A percentile compares a stretch with the other conserved stretches of the same genome.
phyloP scores from a whole-genome alignment of 1,140 invertebrate species.

The Zaprionus davidi region DNA sequence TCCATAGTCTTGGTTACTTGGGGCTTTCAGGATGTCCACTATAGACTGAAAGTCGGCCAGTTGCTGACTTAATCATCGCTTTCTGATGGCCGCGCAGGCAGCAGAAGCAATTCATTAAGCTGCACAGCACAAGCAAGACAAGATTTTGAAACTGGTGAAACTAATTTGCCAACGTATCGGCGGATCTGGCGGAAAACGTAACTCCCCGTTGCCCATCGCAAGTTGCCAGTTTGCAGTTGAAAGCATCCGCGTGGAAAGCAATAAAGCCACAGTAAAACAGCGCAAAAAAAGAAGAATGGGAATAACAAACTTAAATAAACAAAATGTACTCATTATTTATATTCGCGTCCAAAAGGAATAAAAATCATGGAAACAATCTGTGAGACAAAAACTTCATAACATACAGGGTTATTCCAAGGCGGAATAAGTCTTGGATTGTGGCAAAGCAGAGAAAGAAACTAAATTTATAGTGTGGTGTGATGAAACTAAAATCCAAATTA shows the following conservation, averaged over 20 bases:
- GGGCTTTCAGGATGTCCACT: not conserved
- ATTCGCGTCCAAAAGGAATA: slow-evolving; percentile 63
- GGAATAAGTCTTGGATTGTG: not conserved
- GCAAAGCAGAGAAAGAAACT: not conserved
- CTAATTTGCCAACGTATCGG: slow-evolving; percentile 74
- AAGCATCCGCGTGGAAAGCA: slow-evolving; percentile 77
- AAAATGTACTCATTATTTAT: slow-evolving; percentile 82
- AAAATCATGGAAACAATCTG: slow-evolving; percentile 65
- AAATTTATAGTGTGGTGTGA: too few species aligned
- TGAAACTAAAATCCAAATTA: not conserved
- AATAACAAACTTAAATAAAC: slow-evolving; percentile 80
- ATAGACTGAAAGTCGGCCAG: slow-evolving; percentile 28
- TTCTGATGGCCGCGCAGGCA: slow-evolving; percentile 47
- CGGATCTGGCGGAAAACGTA: slow-evolving; percentile 39
- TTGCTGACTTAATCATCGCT: slow-evolving; percentile 73
- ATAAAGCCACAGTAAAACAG: slow-evolving; percentile 63
- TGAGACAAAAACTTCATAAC: slow-evolving; percentile 44
- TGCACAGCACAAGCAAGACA: slow-evolving; percentile 14
- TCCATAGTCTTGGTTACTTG: slow-evolving; percentile 26
- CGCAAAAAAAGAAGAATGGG: slow-evolving; percentile 45
- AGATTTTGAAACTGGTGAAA: slow-evolving; percentile 55
- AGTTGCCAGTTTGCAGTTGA: slow-evolving; percentile 41
- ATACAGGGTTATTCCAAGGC: slow-evolving; percentile 26
- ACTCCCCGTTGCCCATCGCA: slow-evolving; percentile 21
- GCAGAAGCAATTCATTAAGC: slow-evolving; percentile 26